Evolutionary conservation across 2,113 vertebrate species (phyloP), one percentile per base, ranked within the genome.

Genomic region (Sebastes fasciatus): DNA sequence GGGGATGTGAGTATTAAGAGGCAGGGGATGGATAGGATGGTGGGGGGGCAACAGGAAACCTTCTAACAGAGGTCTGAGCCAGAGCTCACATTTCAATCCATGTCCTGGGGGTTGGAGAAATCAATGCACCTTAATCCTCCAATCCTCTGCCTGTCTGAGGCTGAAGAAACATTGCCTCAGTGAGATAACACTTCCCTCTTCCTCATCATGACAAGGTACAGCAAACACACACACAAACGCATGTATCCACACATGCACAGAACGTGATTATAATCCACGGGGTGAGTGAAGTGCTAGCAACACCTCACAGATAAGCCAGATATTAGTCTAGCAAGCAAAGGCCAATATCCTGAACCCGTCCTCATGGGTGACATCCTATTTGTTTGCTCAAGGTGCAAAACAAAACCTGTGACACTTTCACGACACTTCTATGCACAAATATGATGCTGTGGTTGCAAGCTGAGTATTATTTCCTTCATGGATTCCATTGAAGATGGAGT

Each of bases 101-200:
- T 73, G 82, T 88, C 91, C 89, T 80, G 70, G 72, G 76, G 92
- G 77, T 79, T 74, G 80, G 48, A 54, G 75, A 85, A 94, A 94
- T 90, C 92, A 91, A 94, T 92, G 86, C 82, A 85, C 77, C 87
- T 80, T 91, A 93, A 94, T 94, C 92, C 92, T 68, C 40, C 89
- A 83, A 92, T 89, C 89, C 86, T 79, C 74, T 26, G 70, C 79
- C 89, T 84, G 86, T 92, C 88, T 83, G 82, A 70, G 79, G 88
- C 69, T 65, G 5, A 61, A 90, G 85, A 89, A 92, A 90, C 87
- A 93, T 88, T 78, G 65, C 83, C 88, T 82, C 34, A 4, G 82
- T 45, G 77, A 89, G 91, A 93, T 93, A 92, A 94, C 80, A 77
- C 83, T 63, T 87, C 82, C 81, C 71, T 69, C 45, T 83, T 62